A percentile compares a stretch with the other conserved stretches of the same genome.
These are phyloP conservation scores for Drusus annulatus DNA, from an alignment of 1,140 invertebrate genomes.

Conservation along the genomic window DNA sequence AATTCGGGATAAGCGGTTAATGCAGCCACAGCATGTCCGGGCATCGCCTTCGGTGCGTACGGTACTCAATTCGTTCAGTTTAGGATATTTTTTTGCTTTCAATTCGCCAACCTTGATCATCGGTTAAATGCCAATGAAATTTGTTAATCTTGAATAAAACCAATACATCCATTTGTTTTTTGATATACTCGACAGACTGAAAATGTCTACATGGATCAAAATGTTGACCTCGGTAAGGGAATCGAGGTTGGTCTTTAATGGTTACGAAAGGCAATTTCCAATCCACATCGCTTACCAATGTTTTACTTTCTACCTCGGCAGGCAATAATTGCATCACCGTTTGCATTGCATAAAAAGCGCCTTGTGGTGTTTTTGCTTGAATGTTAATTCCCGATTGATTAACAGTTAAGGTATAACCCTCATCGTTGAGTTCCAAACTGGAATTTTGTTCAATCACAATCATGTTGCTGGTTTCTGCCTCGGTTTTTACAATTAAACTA, in stretches of 20 bases:
- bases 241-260: not conserved
- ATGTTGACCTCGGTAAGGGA: not conserved
- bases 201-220: not conserved
- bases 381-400: no score
- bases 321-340: no score
- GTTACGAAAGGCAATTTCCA: not conserved
- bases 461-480: no score
- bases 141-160: not conserved
- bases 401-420: no score
- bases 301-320: no score
- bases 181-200: not conserved
- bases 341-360: no score
- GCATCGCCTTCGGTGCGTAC: not conserved
- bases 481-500: no score
- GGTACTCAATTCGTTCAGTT: not conserved
- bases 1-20: not conserved
- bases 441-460: no score
- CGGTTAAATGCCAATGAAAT: not conserved
- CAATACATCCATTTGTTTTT: not conserved
- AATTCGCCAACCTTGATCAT: slow-evolving; percentile 3
- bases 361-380: no score
- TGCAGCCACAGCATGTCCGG: not conserved
- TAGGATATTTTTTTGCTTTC: not conserved
- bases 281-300: not conserved
- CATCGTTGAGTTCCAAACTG: no score